phyloP scores from a whole-genome alignment of 2,888 invertebrate genomes.

The Microchrysa polita region DNA sequence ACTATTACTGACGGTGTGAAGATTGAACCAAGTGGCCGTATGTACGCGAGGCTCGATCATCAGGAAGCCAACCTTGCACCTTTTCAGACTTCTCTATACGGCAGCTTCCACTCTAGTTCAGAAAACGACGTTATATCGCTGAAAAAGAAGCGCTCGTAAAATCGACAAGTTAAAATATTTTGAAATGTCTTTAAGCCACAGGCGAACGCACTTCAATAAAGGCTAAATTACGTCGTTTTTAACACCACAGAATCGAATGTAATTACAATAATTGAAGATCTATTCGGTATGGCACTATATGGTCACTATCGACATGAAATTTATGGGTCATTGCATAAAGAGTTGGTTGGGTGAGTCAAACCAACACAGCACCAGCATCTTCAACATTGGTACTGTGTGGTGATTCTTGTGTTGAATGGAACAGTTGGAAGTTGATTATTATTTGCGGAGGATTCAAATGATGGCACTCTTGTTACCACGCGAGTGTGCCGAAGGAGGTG shows the following conservation, averaged over 20 bases:
- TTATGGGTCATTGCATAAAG: constrained; percentile 25
- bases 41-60: neutral
- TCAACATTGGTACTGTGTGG: constrained; percentile 16
- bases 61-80: constrained; percentile 29
- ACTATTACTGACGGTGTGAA: constrained; percentile 13
- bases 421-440: too few species aligned
- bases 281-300: constrained; percentile 30
- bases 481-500: too few species aligned
- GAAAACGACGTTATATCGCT: neutral
- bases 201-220: constrained; percentile 23
- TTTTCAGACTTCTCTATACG: constrained; percentile 32
- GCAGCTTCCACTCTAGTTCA: constrained; percentile 22
- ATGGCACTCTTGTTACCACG: neutral
- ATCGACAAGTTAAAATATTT: constrained; percentile 28
- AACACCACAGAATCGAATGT: constrained; percentile 41
- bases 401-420: too few species aligned
- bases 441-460: constrained; percentile 10
- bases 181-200: constrained; percentile 9
- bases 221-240: constrained; percentile 38
- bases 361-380: constrained; percentile 4
- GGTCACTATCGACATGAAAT: constrained; percentile 22
- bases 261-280: constrained; percentile 43
- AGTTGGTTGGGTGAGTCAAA: neutral
- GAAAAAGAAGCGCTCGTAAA: constrained; percentile 37
- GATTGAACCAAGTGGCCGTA: neutral